Conservation (phyloP, 1,140 invertebrate species). For the Paraescarpia echinospica region DNA sequence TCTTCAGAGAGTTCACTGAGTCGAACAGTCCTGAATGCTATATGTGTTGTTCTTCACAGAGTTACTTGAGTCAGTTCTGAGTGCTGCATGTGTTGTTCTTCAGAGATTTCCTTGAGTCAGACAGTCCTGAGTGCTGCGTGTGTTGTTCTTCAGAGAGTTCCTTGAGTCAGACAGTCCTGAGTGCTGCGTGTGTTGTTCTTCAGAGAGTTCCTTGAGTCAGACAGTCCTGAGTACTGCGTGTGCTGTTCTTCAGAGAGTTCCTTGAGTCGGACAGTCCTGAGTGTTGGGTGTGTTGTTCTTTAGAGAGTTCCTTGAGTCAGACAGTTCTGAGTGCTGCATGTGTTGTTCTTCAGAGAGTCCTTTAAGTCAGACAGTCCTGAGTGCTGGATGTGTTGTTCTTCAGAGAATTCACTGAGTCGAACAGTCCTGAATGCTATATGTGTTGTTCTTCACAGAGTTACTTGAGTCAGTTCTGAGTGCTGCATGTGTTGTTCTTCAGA, state of each 20-base stretch:
- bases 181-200: conserved; percentile 71
- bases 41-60: conserved; percentile 64
- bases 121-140: conserved; percentile 66
- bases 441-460: conserved; percentile 59
- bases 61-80: conserved; percentile 41
- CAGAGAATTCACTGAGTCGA: background rate
- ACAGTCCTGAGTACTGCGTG: conserved; percentile 66
- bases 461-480: conserved; percentile 61
- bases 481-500: conserved; percentile 66
- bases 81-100: conserved; percentile 71
- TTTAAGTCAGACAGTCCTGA: conserved; percentile 42
- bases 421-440: conserved; percentile 66
- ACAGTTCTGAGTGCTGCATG: conserved; percentile 66
- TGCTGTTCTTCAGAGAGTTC: conserved; percentile 60
- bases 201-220: background rate
- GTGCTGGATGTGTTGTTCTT: conserved; percentile 71
- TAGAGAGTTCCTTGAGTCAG: background rate
- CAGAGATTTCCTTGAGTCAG: background rate
- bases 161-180: conserved; percentile 42
- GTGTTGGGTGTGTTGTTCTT: conserved; percentile 71
- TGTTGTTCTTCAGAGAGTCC: conserved; percentile 60
- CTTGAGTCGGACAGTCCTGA: conserved; percentile 42
- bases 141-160: conserved; percentile 60
- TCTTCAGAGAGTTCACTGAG: background rate
- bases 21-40: conserved; percentile 62